Percentiles rank a stretch among this genome's conserved stretches.
Conservation (phyloP, 1,140 invertebrate genomes). For the Sinonovacula constricta region DNA sequence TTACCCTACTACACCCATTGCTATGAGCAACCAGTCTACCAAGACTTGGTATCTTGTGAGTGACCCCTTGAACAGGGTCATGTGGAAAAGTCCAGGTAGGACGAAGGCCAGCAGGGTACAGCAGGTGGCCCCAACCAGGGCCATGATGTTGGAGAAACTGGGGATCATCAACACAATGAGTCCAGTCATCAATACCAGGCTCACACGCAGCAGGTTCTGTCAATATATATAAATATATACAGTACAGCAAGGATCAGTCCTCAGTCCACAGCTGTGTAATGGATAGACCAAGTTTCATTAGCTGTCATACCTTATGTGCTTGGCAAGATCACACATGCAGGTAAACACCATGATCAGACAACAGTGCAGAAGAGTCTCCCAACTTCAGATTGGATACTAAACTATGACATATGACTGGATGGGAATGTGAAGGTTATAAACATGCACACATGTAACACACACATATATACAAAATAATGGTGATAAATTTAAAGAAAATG, state of each 20-base stretch:
- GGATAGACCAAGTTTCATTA: neutral
- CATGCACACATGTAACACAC: too few relatives aligned
- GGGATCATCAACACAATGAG: conserved; percentile 79
- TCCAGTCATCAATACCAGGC: conserved; percentile 77
- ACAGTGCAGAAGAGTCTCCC: too few relatives aligned
- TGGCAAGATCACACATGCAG: conserved; percentile 1
- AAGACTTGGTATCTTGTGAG: too few relatives aligned
- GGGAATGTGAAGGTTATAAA: too few relatives aligned
- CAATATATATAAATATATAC: conserved; percentile 41
- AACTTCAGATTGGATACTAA: too few relatives aligned
- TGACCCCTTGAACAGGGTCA: conserved; percentile 78
- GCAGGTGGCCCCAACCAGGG: conserved; percentile 80
- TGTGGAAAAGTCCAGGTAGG: conserved; percentile 79
- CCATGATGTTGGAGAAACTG: conserved; percentile 80
- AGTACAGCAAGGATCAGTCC: neutral
- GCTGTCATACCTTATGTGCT: neutral
- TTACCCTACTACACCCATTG: too few relatives aligned
- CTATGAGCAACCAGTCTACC: too few relatives aligned
- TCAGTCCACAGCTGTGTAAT: neutral
- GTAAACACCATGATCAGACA: too few relatives aligned
- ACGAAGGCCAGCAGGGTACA: conserved; percentile 80
- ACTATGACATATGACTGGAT: too few relatives aligned
- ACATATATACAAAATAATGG: too few relatives aligned
- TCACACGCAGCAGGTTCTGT: conserved; percentile 77
- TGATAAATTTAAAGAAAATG: too few relatives aligned